Percentiles rank a stretch among this genome's conserved stretches.
Conservation (phyloP, 1,140 invertebrate genomes). For the Neuroterus valhalla region DNA sequence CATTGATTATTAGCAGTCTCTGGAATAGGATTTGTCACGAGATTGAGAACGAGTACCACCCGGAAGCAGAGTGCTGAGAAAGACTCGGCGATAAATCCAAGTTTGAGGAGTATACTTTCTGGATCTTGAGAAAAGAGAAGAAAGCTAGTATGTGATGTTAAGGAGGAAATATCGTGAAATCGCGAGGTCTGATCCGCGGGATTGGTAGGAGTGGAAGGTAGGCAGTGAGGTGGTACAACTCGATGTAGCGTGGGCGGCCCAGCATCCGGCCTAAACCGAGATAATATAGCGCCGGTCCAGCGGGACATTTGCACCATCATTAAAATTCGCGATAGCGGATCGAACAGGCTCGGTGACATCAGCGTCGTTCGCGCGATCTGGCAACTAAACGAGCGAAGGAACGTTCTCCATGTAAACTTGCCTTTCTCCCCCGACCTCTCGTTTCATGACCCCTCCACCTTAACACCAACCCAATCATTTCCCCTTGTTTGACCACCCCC, state of each 20-base stretch:
- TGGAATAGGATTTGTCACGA: not conserved
- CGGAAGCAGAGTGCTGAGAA: not conserved
- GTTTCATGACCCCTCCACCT: slow-evolving; percentile 36
- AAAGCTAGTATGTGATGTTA: slow-evolving; percentile 18
- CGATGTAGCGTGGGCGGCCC: slow-evolving; percentile 70
- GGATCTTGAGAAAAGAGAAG: slow-evolving; percentile 37
- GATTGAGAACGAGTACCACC: not conserved
- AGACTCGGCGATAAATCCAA: not conserved
- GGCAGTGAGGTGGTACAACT: slow-evolving; percentile 36
- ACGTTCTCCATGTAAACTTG: slow-evolving; percentile 60
- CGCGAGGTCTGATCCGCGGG: slow-evolving; percentile 16
- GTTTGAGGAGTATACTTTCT: slow-evolving; percentile 25
- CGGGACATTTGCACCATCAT: slow-evolving; percentile 75
- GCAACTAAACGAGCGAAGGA: slow-evolving; percentile 71
- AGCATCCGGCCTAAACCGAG: slow-evolving; percentile 74
- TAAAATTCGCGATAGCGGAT: slow-evolving; percentile 76
- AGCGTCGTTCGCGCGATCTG: slow-evolving; percentile 69
- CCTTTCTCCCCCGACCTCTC: slow-evolving; percentile 33
- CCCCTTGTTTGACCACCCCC: slow-evolving; percentile 48
- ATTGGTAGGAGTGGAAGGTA: slow-evolving; percentile 30
- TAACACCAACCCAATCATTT: slow-evolving; percentile 45
- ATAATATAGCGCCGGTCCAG: slow-evolving; percentile 73
- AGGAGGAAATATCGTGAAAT: slow-evolving; percentile 25
- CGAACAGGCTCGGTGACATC: slow-evolving; percentile 74
- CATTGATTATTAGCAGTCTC: no score